Base-by-base conservation (phyloP, 2,113 vertebrate species). In the Marmota monax region DNA sequence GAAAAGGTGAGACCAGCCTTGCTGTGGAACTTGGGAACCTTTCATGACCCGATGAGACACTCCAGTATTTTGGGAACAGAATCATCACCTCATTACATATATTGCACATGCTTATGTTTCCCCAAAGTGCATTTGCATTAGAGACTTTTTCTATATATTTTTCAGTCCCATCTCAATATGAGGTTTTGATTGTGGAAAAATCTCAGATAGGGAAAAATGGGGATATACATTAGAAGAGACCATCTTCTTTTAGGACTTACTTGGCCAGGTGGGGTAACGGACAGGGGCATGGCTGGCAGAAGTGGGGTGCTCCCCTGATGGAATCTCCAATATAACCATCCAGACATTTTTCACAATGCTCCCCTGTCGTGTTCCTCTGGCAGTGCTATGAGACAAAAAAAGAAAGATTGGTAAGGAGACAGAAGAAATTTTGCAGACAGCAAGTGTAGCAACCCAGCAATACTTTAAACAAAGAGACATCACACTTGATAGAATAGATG, bases 311-410 rank as follows among this genome's bases (percentile, higher is more conserved):
- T 96, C 98, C 96, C 53, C 96, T 84, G 97, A 96, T 91, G 51
- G 97, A 84, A 0, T 98, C 98, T 4, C 98, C 96, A 0, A 99
- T 97, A 95, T 99, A 99, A n/a, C 99, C 99, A 0, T 99, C 99
- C 0, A 98, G 98, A 97, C 99, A 99, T 72, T 97, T 98, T 96
- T 99, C 99, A 84, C 99, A 99, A 98, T 99, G 99, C 82, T 99
- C 97, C 1, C 99, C 99, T 63, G 99, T 98, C 0, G 99, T 99
- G 98, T 99, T 99, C 88, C 98, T 97, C 97, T 98, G 99, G 97
- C 99, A 99, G 89, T 99, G 98, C 99, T 99, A 89, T 53, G 86
- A 95, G 63, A 80, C 65, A 95, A 96, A 92, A 97, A 96, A 20
- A 97, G 63, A 20, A 76, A 80, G 23, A 95, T 61, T 0, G 7